Evolutionary conservation across 2,113 vertebrate species (phyloP), one percentile per base, ranked within the genome.

Genomic region (Lamprologus ornatipinnis): DNA sequence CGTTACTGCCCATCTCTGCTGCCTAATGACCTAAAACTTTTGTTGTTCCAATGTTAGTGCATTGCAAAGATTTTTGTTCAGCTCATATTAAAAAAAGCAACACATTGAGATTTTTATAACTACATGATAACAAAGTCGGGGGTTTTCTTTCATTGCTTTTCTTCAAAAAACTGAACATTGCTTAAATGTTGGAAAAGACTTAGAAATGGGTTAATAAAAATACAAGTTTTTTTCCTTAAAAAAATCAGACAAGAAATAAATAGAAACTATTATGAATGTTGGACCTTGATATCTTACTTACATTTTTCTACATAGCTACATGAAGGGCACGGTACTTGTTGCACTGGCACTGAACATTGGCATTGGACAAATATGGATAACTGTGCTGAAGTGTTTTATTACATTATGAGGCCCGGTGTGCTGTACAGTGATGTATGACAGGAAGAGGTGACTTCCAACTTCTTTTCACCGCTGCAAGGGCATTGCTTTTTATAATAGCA

Each of bases 401-500:
- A 37, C 33, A 51, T 54, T 5, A 40, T 47, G 26, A 42, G 33
- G 37, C n/a, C 28, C 17, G 23, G 19, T 68, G 79, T 47, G 68
- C 88, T 40, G 49, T n/a, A 19, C 15, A 26, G 14, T 78, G 60
- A 92, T 88, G 51, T 82, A 82, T 42, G 35, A 9, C 35, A 78
- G 53, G 17, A 13, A 54, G 31, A 85, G 57, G 47, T 53, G 89
- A 90, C 88, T 84, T 89, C 82, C 19, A 80, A 87, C 42, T 79
- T 87, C n/a, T 75, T 54, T 83, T 75, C n/a, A 75, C 68, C 13
- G 8, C 79, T 75, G n/a, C 90, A 87, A 93, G 84, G 89, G 47
- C 57, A 17, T 15, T 35, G n/a, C 78, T 81, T 80, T 60, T 84
- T 51, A 85, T 81, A 47, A 85, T 84, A 78, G 87, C 55, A 90